These are phyloP conservation scores for Channa maculata DNA, from an alignment of 2,113 vertebrate genomes.

Conservation along the genomic window DNA sequence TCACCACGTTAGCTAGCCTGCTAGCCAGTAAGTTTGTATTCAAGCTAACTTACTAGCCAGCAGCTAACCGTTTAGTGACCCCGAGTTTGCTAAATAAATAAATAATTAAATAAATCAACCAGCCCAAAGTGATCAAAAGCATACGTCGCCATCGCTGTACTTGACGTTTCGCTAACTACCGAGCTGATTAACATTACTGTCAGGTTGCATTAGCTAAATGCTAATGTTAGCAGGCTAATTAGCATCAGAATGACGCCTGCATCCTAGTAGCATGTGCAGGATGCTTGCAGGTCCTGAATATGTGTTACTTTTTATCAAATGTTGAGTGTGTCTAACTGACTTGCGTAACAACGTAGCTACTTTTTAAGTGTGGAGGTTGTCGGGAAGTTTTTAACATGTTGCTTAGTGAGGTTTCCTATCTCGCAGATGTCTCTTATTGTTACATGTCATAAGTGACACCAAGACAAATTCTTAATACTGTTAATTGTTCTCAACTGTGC, in stretches of 20 bases:
- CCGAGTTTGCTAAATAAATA: accelerated
- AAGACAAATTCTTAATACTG: no score
- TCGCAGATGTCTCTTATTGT: background rate
- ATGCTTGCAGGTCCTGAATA: background rate
- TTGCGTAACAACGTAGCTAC: accelerated
- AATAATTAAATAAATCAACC: no score
- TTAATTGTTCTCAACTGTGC: no score
- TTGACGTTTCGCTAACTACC: background rate
- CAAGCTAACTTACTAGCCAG: constrained; percentile 43
- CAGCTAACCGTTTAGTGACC: background rate
- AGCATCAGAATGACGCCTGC: constrained; percentile 53
- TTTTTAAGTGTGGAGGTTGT: background rate
- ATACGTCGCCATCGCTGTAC: accelerated
- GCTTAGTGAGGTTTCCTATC: background rate
- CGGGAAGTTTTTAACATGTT: background rate
- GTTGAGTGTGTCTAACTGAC: background rate
- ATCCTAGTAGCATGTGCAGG: constrained; percentile 49
- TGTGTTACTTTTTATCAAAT: background rate
- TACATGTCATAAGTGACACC: background rate
- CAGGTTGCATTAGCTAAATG: constrained; percentile 9
- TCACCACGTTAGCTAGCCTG: constrained; percentile 55
- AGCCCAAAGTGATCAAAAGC: accelerated
- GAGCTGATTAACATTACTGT: background rate
- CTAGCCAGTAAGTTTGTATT: constrained; percentile 41
- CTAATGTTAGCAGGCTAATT: constrained; percentile 64